Conservation (phyloP, 2,113 vertebrate genomes). For the Dipodomys ordii region DNA sequence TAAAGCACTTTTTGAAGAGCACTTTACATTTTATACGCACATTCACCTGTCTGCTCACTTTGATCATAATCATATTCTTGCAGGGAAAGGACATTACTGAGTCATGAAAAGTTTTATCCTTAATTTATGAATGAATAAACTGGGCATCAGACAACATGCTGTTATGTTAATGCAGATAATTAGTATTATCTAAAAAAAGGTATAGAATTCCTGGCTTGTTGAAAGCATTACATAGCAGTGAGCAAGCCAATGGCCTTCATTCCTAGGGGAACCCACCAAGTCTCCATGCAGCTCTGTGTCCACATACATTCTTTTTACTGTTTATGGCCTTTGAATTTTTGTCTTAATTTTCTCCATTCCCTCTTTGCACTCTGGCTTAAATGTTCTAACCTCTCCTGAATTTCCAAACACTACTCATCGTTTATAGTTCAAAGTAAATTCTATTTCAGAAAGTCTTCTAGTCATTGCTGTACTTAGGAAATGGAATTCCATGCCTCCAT, state of each 20-base stretch:
- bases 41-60: not conserved
- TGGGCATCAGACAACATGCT: not conserved
- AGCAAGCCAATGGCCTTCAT: not conserved
- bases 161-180: not conserved
- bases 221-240: not conserved
- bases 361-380: not conserved
- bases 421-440: not conserved
- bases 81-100: not conserved
- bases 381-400: not conserved
- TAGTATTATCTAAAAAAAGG: not conserved
- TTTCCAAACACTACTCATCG: not conserved
- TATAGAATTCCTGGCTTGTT: not conserved
- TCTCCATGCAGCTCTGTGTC: not conserved
- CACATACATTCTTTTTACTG: not conserved
- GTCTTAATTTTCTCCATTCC: not conserved
- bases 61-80: not conserved
- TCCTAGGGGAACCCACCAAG: not conserved
- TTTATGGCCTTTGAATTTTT: not conserved
- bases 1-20: not conserved
- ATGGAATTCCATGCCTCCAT: too few species aligned
- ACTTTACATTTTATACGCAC: slow-evolving; percentile 2
- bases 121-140: slow-evolving; percentile 9
- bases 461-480: not conserved
- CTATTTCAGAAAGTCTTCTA: not conserved
- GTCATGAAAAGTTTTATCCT: not conserved